Evolutionary conservation across 2,113 vertebrate genomes (phyloP).

Genomic region (Mormoops blainvillei): DNA sequence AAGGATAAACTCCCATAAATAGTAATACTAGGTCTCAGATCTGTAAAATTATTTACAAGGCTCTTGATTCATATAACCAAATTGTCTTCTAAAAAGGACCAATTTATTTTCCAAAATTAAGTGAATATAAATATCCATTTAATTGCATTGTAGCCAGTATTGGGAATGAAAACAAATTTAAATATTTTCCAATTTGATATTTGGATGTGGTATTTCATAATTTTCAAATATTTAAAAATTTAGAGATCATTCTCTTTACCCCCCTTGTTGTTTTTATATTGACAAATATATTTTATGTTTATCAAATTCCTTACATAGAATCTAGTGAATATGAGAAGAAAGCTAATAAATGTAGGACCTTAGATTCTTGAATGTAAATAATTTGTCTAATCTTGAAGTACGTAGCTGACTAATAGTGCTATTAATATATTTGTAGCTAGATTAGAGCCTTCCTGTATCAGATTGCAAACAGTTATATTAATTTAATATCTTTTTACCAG

Average conservation of each 20-base stretch:
- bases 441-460: neutral
- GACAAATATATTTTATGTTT: neutral
- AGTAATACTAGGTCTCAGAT: neutral
- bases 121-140: neutral
- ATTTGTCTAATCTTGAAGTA: slow-evolving; percentile 19
- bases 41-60: neutral
- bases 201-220: neutral
- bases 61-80: neutral
- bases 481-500: neutral
- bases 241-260: neutral
- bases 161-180: neutral
- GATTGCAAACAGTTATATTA: neutral
- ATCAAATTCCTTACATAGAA: neutral
- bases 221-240: slow-evolving; percentile 26
- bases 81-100: neutral
- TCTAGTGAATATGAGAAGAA: neutral
- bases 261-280: neutral
- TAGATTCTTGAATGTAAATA: neutral
- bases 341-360: slow-evolving; percentile 1
- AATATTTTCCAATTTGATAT: neutral
- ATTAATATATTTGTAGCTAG: neutral
- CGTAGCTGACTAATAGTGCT: neutral
- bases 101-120: slow-evolving; percentile 8
- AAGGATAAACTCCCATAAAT: neutral
- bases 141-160: neutral